Evolutionary conservation across 2,797 vertebrate species (phyloP).

Genomic region (Macroramphosus scolopax): DNA sequence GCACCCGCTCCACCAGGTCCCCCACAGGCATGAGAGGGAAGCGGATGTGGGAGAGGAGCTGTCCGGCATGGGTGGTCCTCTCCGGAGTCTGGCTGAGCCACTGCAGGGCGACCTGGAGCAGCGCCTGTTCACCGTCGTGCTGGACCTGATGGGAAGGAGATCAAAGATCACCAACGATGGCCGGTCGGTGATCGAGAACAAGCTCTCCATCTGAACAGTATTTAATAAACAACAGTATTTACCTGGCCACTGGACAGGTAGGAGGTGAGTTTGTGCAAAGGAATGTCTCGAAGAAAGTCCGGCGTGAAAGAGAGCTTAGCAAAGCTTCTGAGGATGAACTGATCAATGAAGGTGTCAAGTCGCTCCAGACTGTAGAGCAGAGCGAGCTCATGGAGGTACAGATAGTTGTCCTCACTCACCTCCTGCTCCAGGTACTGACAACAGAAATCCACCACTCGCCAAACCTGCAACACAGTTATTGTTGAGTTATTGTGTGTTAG

Average conservation of each 20-base stretch:
- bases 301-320: slow-evolving; percentile 84
- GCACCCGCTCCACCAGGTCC: slow-evolving; percentile 80
- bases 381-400: slow-evolving; percentile 92
- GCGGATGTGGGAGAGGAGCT: slow-evolving; percentile 87
- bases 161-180: too few species aligned
- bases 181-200: too few species aligned
- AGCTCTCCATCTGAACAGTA: too few species aligned
- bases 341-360: slow-evolving; percentile 87
- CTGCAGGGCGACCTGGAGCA: slow-evolving; percentile 86
- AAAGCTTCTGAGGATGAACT: slow-evolving; percentile 86
- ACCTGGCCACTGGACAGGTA: slow-evolving; percentile 84
- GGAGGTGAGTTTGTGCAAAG: slow-evolving; percentile 83
- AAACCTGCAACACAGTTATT: slow-evolving; percentile 86
- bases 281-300: slow-evolving; percentile 83
- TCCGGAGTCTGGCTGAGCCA: slow-evolving; percentile 87
- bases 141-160: slow-evolving; percentile 79
- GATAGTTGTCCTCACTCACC: slow-evolving; percentile 90
- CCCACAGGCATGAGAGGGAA: slow-evolving; percentile 86
- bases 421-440: slow-evolving; percentile 93
- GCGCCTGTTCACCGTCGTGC: slow-evolving; percentile 85
- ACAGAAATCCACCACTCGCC: slow-evolving; percentile 93
- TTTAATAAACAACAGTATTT: background rate
- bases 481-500: too few species aligned
- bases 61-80: slow-evolving; percentile 75
- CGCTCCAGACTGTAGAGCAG: slow-evolving; percentile 90